A percentile compares a stretch with the other conserved stretches of the same genome.
Evolutionary conservation across 2,113 vertebrate species (phyloP).

Genomic region (Indicator indicator): DNA sequence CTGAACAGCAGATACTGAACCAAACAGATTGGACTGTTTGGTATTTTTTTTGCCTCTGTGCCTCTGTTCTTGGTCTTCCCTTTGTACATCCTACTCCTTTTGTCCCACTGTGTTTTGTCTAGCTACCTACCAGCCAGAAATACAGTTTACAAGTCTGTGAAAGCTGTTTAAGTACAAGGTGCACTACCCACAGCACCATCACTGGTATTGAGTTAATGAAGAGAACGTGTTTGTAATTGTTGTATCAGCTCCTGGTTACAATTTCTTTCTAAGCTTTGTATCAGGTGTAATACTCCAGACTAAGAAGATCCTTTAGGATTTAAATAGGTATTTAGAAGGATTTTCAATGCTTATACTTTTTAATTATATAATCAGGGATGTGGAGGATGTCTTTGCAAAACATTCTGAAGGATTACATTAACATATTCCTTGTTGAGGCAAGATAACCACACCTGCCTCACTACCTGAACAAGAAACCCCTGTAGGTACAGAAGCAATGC

Average conservation of each 20-base stretch:
- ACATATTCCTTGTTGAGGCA: not conserved
- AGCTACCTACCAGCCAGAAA: not conserved
- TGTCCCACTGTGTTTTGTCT: not conserved
- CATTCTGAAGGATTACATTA: conserved; percentile 15
- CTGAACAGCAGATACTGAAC: not conserved
- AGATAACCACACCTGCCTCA: not conserved
- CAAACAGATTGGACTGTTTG: not conserved
- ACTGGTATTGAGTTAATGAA: not conserved
- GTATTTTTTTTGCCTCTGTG: not conserved
- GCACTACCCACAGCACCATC: not conserved
- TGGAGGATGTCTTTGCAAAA: not conserved
- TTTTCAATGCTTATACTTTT: conserved; percentile 15
- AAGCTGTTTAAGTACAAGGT: not conserved
- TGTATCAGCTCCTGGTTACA: not conserved
- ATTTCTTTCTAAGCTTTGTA: not conserved
- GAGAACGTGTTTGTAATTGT: not conserved
- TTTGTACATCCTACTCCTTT: not conserved
- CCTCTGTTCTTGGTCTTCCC: not conserved
- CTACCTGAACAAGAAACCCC: not conserved
- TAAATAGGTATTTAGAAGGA: not conserved
- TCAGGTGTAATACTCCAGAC: not conserved
- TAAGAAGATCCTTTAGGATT: conserved; percentile 5
- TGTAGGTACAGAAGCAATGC: not conserved
- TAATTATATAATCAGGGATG: conserved; percentile 23
- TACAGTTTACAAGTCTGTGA: not conserved